These are phyloP conservation scores for Ophraella communa DNA, from an alignment of 2,888 invertebrate genomes.

Conservation along the genomic window DNA sequence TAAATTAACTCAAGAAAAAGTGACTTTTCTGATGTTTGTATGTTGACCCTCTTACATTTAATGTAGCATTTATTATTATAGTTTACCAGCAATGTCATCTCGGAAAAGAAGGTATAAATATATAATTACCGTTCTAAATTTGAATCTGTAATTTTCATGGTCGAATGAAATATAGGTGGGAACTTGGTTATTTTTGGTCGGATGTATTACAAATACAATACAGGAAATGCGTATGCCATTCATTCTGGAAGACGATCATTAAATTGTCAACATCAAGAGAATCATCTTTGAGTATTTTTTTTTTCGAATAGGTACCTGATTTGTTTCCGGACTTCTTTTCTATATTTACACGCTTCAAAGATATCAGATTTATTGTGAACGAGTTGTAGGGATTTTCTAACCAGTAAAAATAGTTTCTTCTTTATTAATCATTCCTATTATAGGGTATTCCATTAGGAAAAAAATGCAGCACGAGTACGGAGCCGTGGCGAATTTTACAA, in stretches of 20 bases:
- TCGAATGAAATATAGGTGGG: conserved; percentile 23
- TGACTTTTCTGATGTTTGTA: neutral
- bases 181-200: conserved; percentile 25
- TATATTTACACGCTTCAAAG: conserved; percentile 27
- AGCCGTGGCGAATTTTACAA: no score
- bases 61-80: neutral
- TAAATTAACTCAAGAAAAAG: neutral
- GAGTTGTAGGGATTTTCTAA: neutral
- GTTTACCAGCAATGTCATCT: neutral
- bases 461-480: no score
- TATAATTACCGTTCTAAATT: conserved; percentile 6
- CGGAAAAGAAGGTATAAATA: neutral
- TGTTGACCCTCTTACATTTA: neutral
- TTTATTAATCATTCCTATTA: no score
- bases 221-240: conserved; percentile 35
- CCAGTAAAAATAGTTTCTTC: neutral
- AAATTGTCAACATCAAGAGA: conserved; percentile 44
- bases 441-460: no score
- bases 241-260: conserved; percentile 35
- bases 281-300: conserved; percentile 26
- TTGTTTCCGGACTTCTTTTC: conserved; percentile 38
- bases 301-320: conserved; percentile 24
- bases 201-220: conserved; percentile 25
- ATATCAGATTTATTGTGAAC: neutral
- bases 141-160: conserved; percentile 21